Evolutionary conservation across 2,797 vertebrate species (phyloP).

Genomic region (Synaphobranchus kaupii): DNA sequence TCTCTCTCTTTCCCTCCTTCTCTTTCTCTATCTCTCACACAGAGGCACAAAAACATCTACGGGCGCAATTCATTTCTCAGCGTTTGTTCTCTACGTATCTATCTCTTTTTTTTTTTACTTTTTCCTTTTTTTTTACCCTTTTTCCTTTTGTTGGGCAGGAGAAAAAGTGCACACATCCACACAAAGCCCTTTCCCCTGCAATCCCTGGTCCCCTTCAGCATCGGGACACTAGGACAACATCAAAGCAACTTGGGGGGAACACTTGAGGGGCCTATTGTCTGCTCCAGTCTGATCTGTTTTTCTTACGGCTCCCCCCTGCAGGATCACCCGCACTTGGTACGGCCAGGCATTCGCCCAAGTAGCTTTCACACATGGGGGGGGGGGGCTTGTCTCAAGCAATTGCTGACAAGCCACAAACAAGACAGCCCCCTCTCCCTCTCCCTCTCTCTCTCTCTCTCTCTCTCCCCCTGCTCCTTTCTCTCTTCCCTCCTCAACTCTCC

Average conservation of each 20-base stretch:
- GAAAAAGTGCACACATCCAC: constrained; percentile 69
- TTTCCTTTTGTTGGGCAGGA: constrained; percentile 58
- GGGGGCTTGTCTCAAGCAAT: constrained; percentile 84
- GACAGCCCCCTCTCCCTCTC: constrained; percentile 65
- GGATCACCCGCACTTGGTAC: constrained; percentile 79
- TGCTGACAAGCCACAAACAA: constrained; percentile 91
- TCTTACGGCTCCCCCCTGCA: constrained; percentile 77
- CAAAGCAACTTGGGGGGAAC: constrained; percentile 82
- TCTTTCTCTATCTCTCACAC: constrained; percentile 45
- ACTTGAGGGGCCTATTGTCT: constrained; percentile 86
- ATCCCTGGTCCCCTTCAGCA: constrained; percentile 70
- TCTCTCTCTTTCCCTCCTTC: constrained; percentile 38
- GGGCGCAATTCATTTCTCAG: constrained; percentile 55
- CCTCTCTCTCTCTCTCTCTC: constrained; percentile 25
- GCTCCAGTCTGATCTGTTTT: constrained; percentile 74
- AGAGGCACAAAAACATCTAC: constrained; percentile 50
- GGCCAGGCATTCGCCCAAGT: constrained; percentile 87
- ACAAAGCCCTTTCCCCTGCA: constrained; percentile 70
- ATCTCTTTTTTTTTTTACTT: constrained; percentile 54
- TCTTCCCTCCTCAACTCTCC: background rate
- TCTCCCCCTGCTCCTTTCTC: constrained; percentile 9
- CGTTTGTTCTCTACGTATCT: constrained; percentile 36
- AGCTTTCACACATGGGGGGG: constrained; percentile 86
- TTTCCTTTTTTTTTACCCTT: constrained; percentile 58
- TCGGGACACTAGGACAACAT: constrained; percentile 80